Base-by-base conservation (phyloP, 2,113 vertebrate genomes). In the Apaloderma vittatum region DNA sequence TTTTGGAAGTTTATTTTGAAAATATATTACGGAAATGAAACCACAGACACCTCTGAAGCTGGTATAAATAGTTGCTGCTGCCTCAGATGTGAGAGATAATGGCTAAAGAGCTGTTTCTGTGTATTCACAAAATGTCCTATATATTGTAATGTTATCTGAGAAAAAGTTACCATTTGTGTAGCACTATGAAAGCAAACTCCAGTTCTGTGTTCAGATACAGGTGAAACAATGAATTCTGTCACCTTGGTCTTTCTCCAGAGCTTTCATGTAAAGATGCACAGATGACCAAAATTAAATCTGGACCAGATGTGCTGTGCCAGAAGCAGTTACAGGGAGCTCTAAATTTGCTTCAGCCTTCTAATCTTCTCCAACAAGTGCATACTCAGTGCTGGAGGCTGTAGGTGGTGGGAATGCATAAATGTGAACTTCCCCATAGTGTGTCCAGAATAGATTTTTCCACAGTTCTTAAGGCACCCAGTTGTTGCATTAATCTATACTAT, bases 1-100 rank as follows among this genome's bases (percentile, higher is more conserved):
- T 73, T 27, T 68, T 79, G 54, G 58, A 93, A 90, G 37, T 79
- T 77, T 40, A 45, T 70, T 58, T 3, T 93, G 67, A 88, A 94
- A 87, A 89, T n/a, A 7, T 78, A 18, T 58, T 79, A 32, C 22
- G 66, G 19, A 88, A 88, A 70, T 68, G 22, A 91, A 90, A 70
- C 48, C 1, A 1, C 54, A 94, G 62, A 40, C 54, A 89, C 22
- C 54, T 91, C 54, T 87, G 61, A 26, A 89, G 30, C 49, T 87
- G 49, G 8, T 72, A 40, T 74, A 48, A 82, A 71, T 78, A 66
- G 18, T 65, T 92, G 23, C 36, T 67, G 5, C 57, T 79, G n/a
- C 48, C 30, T 88, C 49, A 79, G 17, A 73, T 62, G 22, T 54
- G 54, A 86, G 46, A 21, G 24, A 49, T 8, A 75, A 46, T 3